A percentile compares a stretch with the other conserved stretches of the same genome.
These are phyloP conservation scores for Drosophila busckii DNA, from an alignment of 1,140 invertebrate genomes.

Conservation along the genomic window DNA sequence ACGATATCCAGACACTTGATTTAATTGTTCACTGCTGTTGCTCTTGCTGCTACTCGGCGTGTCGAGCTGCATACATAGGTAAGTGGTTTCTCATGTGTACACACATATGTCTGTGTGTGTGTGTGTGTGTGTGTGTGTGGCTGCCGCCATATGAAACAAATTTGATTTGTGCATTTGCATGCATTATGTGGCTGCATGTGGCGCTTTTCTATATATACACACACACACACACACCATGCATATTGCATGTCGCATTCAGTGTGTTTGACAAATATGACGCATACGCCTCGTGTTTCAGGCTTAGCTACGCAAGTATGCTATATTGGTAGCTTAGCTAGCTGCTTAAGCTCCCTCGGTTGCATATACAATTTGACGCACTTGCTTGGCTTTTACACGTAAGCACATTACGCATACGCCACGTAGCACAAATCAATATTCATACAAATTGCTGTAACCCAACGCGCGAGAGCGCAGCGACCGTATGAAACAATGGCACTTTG, in stretches of 20 bases:
- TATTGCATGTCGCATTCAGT: constrained; percentile 10
- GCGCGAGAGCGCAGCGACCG: not conserved
- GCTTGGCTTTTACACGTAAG: constrained; percentile 3
- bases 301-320: no score
- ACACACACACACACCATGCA: no score
- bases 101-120: not conserved
- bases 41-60: constrained; percentile 28
- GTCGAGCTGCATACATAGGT: constrained; percentile 58
- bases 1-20: constrained; percentile 49
- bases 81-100: constrained; percentile 28
- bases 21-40: constrained; percentile 47
- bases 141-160: constrained; percentile 29
- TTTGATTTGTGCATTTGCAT: constrained; percentile 54
- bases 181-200: constrained; percentile 40
- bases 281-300: constrained; percentile 7
- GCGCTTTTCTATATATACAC: constrained; percentile 22
- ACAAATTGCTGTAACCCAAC: no score
- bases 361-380: no score
- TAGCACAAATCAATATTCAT: no score
- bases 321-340: no score
- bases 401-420: constrained; percentile 24
- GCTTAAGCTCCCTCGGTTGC: no score
- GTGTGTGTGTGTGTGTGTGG: not conserved
- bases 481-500: constrained; percentile 35
- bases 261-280: constrained; percentile 12